Base-by-base conservation (phyloP, 1,140 invertebrate species). In the Polypedilum pembai region DNA sequence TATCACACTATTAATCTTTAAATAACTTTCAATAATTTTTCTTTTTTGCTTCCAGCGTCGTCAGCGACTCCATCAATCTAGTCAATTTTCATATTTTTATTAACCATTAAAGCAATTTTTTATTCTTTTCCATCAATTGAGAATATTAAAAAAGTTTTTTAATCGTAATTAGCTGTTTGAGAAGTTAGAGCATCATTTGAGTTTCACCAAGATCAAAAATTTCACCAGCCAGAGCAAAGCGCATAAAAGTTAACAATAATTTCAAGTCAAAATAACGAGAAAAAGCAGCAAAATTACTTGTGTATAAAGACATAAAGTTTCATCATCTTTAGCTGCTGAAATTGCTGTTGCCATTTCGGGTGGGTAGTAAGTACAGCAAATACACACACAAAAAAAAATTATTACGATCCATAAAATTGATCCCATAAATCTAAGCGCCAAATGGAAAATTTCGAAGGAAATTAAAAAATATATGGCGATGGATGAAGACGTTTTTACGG, bases 251-350 rank as follows among this genome's bases (percentile, higher is more conserved):
- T n/a, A 56, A 56, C 15, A 56, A 56, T 56, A 56, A 56, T 56
- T 56, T 56, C 12, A 56, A 4, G 12, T 12, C 45, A 15, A 56
- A 56, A 56, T n/a, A 56, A 56, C n/a, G 45, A 56, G 45, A 56
- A 56, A 56, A n/a, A 56, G 45, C 65, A 21, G 65, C 20, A 18
- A 69, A 56, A 56, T 56, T 56, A 15, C 45, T 17, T 15, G 45
- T 17, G 45, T 69, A 69, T 69, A 69, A 69, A 69, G 20, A 69
- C 65, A 69, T 69, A 69, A 69, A 69, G 65, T 69, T 69, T 21
- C 65, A 20, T 21, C 65, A 21, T 69, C 45, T 56, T 56, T n/a
- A 56, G 18, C 17, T 18, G 65, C 18, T 69, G 17, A 69, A 69
- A 69, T 20, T 69, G 17, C 17, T 18, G n/a, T 56, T 56, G 5